Conservation (phyloP, 2,797 vertebrate species). For the Garrulus glandarius region DNA sequence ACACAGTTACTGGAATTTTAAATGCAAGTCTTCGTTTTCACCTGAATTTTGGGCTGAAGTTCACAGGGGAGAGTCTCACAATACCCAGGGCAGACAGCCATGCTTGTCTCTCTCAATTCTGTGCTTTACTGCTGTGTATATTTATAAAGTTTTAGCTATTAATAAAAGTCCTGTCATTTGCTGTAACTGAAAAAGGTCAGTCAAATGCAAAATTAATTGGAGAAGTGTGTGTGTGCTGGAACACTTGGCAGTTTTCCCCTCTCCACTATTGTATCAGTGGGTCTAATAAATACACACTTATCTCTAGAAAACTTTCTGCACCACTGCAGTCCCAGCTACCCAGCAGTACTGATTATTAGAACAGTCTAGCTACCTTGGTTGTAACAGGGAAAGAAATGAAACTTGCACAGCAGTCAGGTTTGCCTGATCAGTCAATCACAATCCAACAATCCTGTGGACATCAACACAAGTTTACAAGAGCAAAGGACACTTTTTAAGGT, state of each 20-base stretch:
- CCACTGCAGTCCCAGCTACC: background rate
- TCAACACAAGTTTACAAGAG: background rate
- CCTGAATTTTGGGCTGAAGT: background rate
- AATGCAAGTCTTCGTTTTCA: background rate
- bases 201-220: constrained; percentile 23
- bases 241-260: background rate
- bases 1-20: background rate
- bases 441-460: background rate
- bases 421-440: background rate
- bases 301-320: background rate
- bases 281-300: background rate
- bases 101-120: background rate
- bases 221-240: background rate
- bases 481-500: background rate
- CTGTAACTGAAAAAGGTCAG: background rate
- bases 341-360: background rate
- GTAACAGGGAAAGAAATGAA: background rate
- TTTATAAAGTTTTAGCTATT: background rate
- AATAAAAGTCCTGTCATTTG: background rate
- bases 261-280: background rate
- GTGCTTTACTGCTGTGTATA: background rate
- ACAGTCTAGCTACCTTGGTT: background rate
- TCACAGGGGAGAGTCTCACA: background rate
- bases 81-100: background rate
- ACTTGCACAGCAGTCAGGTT: background rate